Evolutionary conservation across 2,888 invertebrate genomes (phyloP), one percentile per base, ranked within the genome.

Genomic region (Luperina nickerlii): DNA sequence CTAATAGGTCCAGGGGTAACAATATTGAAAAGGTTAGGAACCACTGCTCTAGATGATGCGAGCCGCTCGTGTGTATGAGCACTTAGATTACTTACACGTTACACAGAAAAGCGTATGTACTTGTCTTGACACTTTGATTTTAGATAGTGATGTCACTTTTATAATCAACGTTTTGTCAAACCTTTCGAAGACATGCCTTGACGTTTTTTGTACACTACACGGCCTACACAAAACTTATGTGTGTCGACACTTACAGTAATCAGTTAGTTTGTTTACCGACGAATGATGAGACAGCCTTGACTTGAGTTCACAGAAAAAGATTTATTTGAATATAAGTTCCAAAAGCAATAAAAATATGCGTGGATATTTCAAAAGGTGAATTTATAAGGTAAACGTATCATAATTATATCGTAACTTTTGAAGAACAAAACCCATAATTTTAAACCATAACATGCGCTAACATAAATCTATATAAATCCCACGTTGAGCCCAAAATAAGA

Each of bases 201-300:
- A 54, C 69, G 32, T 77, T 76, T 76, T 86, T 74, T 83, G 75
- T 89, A 85, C 80, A 82, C 75, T 42, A 38, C 20, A 54, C 70
- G 42, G n/a, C 74, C 76, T 81, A 85, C 74, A 81, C 75, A 78
- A 76, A 69, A 38, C 48, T 4, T 62, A 38, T 48, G 68, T 27
- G 15, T 74, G 75, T 77, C 69, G 67, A 82, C 82, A 88, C 78
- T 88, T 71, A 79, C 32, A 62, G 71, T 83, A 88, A 89, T 89
- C 81, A 87, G 63, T 78, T 69, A 74, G 73, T 68, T 65, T 81
- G 75, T 83, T 74, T 66, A 48, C 48, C 57, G 65, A 79, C 83
- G 68, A 76, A 78, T 67, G 77, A 82, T 70, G 79, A 60, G 38
- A 78, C 70, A 68, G 48, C 45, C 73, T 51, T 74, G 65, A 27